Evolutionary conservation across 1,140 invertebrate genomes (phyloP), one percentile per base, ranked within the genome.

Genomic region (Drosophila nannoptera): DNA sequence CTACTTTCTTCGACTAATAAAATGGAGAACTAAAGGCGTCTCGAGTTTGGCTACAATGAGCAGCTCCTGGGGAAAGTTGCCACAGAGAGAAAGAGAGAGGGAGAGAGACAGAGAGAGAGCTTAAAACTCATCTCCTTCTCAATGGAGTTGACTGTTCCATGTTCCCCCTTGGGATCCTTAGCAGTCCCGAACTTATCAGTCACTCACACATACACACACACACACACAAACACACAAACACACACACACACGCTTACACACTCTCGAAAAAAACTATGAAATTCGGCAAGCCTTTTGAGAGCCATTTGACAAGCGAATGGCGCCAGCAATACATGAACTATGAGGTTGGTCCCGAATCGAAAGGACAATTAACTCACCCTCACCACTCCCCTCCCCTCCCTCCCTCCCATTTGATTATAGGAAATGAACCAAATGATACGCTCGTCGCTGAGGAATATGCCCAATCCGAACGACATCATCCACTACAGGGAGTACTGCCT

Each of bases 401-500:
- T n/a, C 22, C 52, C 2, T 49, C 62, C 49, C 12, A 54, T 0
- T 45, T 63, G 43, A 29, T 59, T 38, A 49, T 12, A 56, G 54
- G 54, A 33, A 7, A n/a, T 56, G 1, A 56, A 45, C 8, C 5
- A 4, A 2, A 5, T 33, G 0, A 11, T 56, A 16, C 54, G 29
- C 7, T 8, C 33, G 4, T 68, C 64, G 1, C 16, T 66, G 0
- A 38, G 58, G 1, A 65, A 77, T 40, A 46, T 42, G 6, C 75
- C 72, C 2, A 31, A 54, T 12, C n/a, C 29, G 0, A 53, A 2
- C 4, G 4, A 38, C 22, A 40, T 4, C 0, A 4, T 7, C 29
- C 4, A 7, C 5, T 43, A 33, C 35, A 4, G 42, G 4, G 11
- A 3, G 0, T 88, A 97, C 87, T 97, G 95, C 92, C 94, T 94